phyloP scores from a whole-genome alignment of 2,797 vertebrate genomes.

The Smutsia gigantea region DNA sequence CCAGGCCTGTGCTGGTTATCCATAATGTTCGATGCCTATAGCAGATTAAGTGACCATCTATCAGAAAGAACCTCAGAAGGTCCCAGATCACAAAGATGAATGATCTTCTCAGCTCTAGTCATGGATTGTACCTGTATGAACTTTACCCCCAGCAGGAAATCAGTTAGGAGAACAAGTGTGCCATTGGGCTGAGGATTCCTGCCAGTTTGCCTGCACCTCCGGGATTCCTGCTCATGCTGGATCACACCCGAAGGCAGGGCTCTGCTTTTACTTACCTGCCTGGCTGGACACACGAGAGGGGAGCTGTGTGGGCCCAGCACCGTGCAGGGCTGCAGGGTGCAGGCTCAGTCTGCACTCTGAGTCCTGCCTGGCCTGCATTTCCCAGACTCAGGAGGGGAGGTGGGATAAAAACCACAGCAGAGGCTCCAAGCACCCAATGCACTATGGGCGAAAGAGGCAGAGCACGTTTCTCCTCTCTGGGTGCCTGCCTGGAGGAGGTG shows the following conservation, averaged over 20 bases:
- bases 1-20: background rate
- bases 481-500: background rate
- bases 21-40: rapidly evolving
- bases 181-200: background rate
- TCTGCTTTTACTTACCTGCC: background rate
- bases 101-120: rapidly evolving
- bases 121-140: too few species aligned
- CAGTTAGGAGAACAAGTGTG: background rate
- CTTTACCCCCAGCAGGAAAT: background rate
- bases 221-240: rapidly evolving
- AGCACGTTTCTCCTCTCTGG: background rate
- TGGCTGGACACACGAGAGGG: rapidly evolving
- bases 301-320: background rate
- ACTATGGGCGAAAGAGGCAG: background rate
- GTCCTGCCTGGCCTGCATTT: too few species aligned
- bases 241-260: background rate
- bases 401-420: rapidly evolving
- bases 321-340: rapidly evolving
- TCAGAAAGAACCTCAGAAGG: background rate
- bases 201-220: rapidly evolving
- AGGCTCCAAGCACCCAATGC: rapidly evolving
- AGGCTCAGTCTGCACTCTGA: rapidly evolving
- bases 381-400: background rate
- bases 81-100: background rate
- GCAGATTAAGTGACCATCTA: background rate